Evolutionary conservation across 2,797 vertebrate species (phyloP), one percentile per base, ranked within the genome.

Genomic region (Hemitrygon akajei): DNA sequence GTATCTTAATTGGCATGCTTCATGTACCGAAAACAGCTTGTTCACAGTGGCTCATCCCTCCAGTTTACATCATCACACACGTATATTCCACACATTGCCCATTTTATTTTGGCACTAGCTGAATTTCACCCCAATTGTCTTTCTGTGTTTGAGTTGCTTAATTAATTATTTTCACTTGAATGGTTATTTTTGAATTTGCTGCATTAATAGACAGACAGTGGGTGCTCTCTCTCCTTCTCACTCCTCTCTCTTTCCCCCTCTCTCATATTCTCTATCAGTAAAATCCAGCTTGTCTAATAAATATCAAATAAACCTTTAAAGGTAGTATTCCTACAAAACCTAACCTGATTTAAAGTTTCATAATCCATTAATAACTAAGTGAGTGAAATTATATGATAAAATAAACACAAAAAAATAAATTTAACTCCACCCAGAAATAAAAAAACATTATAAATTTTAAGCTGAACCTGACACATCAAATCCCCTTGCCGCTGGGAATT

Each of bases 81-180:
- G 16, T 34, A 66, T 87, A 16, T 87, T 63, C 11, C 30, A 14
- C 30, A 66, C 30, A 34, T 7, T 66, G 84, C 84, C 84, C 86
- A 34, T 66, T 27, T 84, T 2, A 9, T 60, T 89, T 66, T 66
- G 60, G 6, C 60, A 14, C 60, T 34, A 89, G 18, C n/a, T 66
- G 34, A 89, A 89, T 89, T 66, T 89, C 25, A 20, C 7, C n/a
- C 63, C 27, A 69, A 69, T 69, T 37, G 20, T 69, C 20, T 37
- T 89, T 66, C 89, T 66, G n/a, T 37, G 9, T 89, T 89, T 89
- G 63, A 37, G 86, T 69, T 69, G 60, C 34, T 89, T 37, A 89
- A 69, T 89, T 89, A 22, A 37, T 89, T 37, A 30, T 25, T 89
- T 89, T 89, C 34, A 89, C 14, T 66, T 66, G 30, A 80, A 34